Evolutionary conservation across 2,888 invertebrate species (phyloP).

Genomic region (Dichetophora obliterata): DNA sequence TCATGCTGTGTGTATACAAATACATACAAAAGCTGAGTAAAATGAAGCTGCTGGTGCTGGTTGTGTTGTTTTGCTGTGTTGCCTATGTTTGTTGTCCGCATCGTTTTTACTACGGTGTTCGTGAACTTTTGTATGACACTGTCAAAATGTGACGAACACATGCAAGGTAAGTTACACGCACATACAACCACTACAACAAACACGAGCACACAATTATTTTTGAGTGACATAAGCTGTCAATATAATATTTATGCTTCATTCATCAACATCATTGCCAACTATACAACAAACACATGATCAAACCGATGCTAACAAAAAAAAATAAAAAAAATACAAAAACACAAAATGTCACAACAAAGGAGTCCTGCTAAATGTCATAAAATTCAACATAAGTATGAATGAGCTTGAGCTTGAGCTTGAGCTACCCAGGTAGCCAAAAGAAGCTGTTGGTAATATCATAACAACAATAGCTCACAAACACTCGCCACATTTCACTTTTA

Average conservation of each 20-base stretch:
- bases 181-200: background rate
- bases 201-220: slow-evolving; percentile 43
- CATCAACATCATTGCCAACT: background rate
- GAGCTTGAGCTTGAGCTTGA: background rate
- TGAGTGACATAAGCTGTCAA: slow-evolving; percentile 53
- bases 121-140: background rate
- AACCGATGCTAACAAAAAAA: background rate
- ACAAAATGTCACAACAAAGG: background rate
- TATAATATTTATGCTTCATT: slow-evolving; percentile 49
- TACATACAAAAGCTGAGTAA: background rate
- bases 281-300: background rate
- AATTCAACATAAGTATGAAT: background rate
- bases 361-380: background rate
- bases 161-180: background rate
- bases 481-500: background rate
- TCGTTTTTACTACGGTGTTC: background rate
- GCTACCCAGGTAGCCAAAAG: background rate
- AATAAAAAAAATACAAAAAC: background rate
- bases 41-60: background rate
- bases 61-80: background rate
- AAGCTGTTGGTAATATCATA: background rate
- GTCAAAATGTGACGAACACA: background rate
- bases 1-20: background rate
- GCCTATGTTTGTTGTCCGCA: background rate
- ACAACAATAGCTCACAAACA: background rate